Conservation (phyloP, 1,140 invertebrate genomes). For the Colletes latitarsis region DNA sequence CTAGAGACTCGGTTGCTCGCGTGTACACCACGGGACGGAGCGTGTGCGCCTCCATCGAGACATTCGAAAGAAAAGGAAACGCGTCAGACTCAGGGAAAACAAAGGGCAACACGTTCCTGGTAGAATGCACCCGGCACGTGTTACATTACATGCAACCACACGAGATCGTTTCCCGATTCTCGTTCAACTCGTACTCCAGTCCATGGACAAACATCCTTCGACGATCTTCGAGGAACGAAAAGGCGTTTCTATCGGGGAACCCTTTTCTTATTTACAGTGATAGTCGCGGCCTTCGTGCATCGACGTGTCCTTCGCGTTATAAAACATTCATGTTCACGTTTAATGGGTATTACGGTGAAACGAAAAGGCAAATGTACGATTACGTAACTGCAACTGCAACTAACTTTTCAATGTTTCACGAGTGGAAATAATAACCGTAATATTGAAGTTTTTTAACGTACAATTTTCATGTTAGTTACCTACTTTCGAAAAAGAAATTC, state of each 20-base stretch:
- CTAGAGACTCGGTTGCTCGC: not conserved
- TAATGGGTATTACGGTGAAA: not conserved
- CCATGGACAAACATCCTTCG: conserved; percentile 37
- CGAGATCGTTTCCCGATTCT: conserved; percentile 60
- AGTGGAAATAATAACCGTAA: too few relatives aligned
- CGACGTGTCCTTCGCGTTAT: too few relatives aligned
- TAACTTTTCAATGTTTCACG: not conserved
- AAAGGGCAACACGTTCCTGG: conserved; percentile 50
- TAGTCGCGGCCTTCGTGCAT: not conserved
- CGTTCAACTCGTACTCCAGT: conserved; percentile 36
- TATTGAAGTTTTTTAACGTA: too few relatives aligned
- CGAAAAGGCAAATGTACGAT: not conserved
- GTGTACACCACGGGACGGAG: not conserved
- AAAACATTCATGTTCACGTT: not conserved
- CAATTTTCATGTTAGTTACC: too few relatives aligned
- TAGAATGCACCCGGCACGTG: conserved; percentile 55
- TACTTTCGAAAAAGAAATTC: too few relatives aligned
- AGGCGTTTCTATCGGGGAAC: conserved; percentile 31
- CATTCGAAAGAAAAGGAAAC: conserved; percentile 32
- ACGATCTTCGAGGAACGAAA: conserved; percentile 35
- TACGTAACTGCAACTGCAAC: not conserved
- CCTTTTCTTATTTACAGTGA: conserved; percentile 41
- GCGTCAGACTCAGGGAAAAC: conserved; percentile 15
- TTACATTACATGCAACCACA: conserved; percentile 52
- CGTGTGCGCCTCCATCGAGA: not conserved